Evolutionary conservation across 2,113 vertebrate genomes (phyloP).

Genomic region (Myrmophylax atrothorax): DNA sequence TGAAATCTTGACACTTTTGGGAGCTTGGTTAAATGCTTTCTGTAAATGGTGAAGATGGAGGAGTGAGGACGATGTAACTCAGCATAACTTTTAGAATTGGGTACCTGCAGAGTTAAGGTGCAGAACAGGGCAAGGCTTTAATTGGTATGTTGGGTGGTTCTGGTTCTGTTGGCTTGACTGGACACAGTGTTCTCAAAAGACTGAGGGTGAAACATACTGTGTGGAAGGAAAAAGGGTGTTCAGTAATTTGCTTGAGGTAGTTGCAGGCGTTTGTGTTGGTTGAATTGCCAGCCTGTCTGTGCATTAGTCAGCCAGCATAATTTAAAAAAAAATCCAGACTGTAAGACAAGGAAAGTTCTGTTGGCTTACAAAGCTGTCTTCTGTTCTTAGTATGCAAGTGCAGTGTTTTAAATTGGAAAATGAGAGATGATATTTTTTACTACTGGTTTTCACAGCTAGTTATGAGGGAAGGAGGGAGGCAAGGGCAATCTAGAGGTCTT

Average conservation of each 20-base stretch:
- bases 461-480: not conserved
- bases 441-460: not conserved
- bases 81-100: not conserved
- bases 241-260: conserved; percentile 4
- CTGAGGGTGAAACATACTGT: accelerated
- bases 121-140: not conserved
- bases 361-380: conserved; percentile 60
- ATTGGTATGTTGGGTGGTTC: not conserved
- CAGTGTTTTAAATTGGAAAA: conserved; percentile 11
- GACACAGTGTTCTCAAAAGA: not conserved
- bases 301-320: conserved; percentile 26
- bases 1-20: accelerated
- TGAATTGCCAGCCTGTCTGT: conserved; percentile 56
- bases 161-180: not conserved
- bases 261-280: not conserved
- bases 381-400: conserved; percentile 9
- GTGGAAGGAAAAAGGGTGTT: not conserved
- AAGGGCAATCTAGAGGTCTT: not conserved
- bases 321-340: not conserved
- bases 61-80: not conserved
- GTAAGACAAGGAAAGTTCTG: conserved; percentile 52
- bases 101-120: not conserved
- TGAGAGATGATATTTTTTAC: conserved; percentile 2
- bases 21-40: not conserved
- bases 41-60: not conserved